A percentile compares a stretch with the other conserved stretches of the same genome.
Evolutionary conservation across 2,797 vertebrate genomes (phyloP).

Genomic region (Heterohyrax brucei): DNA sequence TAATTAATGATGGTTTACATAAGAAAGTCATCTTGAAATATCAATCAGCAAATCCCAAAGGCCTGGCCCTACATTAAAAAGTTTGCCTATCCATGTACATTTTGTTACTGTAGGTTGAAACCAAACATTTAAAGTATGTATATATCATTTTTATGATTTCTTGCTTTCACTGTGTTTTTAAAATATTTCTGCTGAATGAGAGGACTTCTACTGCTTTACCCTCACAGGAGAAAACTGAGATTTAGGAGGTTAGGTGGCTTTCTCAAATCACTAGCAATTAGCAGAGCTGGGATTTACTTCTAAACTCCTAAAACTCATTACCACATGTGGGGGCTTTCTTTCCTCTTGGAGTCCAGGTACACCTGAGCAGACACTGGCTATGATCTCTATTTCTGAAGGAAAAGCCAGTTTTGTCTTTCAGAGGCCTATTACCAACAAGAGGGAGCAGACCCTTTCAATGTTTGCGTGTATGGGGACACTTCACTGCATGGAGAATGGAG

Average conservation of each 20-base stretch:
- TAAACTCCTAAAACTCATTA: not conserved
- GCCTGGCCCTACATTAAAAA: not conserved
- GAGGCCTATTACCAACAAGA: not conserved
- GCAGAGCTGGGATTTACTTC: not conserved
- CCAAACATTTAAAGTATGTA: not conserved
- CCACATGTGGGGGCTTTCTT: not conserved
- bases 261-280: not conserved
- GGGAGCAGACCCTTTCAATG: not conserved
- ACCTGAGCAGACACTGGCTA: not conserved
- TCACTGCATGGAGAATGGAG: not conserved
- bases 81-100: not conserved
- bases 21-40: conserved; percentile 31
- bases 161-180: not conserved
- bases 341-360: not conserved
- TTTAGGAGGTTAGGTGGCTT: not conserved
- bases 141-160: not conserved
- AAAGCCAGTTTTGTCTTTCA: not conserved
- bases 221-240: no score
- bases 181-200: not conserved
- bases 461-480: not conserved
- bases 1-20: not conserved
- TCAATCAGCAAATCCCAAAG: not conserved
- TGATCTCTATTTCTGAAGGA: not conserved
- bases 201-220: not conserved
- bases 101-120: conserved; percentile 11